Conservation (phyloP, 2,797 vertebrate species). For the Sebastes cheni region DNA sequence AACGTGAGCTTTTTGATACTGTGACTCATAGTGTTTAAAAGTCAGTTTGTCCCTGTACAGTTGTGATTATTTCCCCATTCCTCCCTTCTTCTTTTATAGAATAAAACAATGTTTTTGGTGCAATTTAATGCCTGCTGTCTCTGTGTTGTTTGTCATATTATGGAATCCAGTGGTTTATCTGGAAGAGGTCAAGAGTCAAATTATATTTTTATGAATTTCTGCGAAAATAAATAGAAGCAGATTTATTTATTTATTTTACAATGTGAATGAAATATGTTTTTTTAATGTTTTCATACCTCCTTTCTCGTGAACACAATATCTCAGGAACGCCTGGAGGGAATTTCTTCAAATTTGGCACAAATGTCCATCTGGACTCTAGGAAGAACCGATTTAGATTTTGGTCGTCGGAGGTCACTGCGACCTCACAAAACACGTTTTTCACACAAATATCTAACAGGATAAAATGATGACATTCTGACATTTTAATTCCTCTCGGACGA, state of each 20-base stretch:
- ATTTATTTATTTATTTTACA: not conserved
- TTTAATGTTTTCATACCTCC: not conserved
- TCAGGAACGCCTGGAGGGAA: too few species aligned
- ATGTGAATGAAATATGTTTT: not conserved
- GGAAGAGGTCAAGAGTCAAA: not conserved
- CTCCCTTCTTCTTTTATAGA: constrained; percentile 83
- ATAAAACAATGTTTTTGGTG: constrained; percentile 87
- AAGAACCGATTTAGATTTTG: too few species aligned
- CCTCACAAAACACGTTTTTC: too few species aligned
- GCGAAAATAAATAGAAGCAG: not conserved
- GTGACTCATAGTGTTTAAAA: constrained; percentile 86
- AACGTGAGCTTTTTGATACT: constrained; percentile 86
- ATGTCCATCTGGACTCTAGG: fast-evolving
- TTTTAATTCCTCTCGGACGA: not conserved
- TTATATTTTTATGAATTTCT: not conserved
- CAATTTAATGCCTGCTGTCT: constrained; percentile 49
- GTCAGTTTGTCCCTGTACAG: constrained; percentile 85
- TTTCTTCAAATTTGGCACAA: too few species aligned
- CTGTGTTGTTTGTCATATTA: constrained; percentile 9
- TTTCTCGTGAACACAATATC: too few species aligned
- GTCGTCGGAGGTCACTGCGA: too few species aligned
- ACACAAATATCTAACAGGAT: too few species aligned
- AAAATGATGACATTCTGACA: too few species aligned
- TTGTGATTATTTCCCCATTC: constrained; percentile 76
- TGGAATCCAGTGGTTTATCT: not conserved